These are phyloP conservation scores for Drosophila borealis DNA, from an alignment of 2,888 invertebrate species.

Conservation along the genomic window DNA sequence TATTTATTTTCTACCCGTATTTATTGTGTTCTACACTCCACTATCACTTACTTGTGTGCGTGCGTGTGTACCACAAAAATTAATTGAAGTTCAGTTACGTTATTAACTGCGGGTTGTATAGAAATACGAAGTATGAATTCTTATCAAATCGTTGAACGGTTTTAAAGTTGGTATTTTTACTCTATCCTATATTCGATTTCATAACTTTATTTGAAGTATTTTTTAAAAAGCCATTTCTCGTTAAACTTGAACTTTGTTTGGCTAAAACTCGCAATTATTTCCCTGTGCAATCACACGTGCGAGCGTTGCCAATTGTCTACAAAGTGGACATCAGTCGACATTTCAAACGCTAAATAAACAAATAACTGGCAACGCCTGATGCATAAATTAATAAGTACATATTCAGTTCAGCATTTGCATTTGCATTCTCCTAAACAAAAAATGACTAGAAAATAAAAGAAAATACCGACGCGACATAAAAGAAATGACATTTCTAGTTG, in stretches of 20 bases:
- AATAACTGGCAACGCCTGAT: slow-evolving; percentile 18
- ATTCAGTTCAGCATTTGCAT: slow-evolving; percentile 36
- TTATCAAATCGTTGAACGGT: no score
- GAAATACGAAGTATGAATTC: background rate
- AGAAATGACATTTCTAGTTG: slow-evolving; percentile 49
- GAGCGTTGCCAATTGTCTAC: slow-evolving; percentile 5
- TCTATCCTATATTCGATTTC: no score
- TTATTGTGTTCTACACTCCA: background rate
- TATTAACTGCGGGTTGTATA: background rate
- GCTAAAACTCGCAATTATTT: background rate
- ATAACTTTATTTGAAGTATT: no score
- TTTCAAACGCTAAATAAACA: slow-evolving; percentile 9
- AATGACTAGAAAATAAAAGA: slow-evolving; percentile 49
- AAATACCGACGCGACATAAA: slow-evolving; percentile 30
- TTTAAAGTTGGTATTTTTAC: no score
- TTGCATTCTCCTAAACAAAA: slow-evolving; percentile 40
- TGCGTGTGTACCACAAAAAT: slow-evolving; percentile 1
- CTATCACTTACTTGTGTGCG: no score
- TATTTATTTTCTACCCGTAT: slow-evolving; percentile 9
- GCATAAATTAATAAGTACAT: background rate
- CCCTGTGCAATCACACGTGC: slow-evolving; percentile 19
- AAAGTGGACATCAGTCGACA: background rate
- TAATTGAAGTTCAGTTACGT: slow-evolving; percentile 3
- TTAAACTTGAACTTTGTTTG: slow-evolving; percentile 11
- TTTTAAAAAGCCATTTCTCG: background rate